Evolutionary conservation across 2,888 invertebrate genomes (phyloP), one percentile per base, ranked within the genome.

Genomic region (Ferrisia virgata): DNA sequence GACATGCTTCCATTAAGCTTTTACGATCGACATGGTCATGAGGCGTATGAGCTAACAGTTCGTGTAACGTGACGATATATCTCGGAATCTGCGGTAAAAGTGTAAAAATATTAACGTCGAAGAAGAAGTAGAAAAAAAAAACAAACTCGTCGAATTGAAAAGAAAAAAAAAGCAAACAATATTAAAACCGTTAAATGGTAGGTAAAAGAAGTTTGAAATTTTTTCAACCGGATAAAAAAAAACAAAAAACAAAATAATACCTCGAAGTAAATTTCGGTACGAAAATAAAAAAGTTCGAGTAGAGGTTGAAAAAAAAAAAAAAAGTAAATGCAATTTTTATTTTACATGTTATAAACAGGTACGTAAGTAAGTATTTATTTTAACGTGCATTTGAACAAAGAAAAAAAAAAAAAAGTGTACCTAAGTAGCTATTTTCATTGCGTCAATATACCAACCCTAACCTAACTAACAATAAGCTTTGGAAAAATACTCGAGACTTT

Each of bases 11-110:
- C 88, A 96, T 95, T 87, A 97, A 90, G 87, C 95, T 95, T 88
- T 95, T 94, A 18, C 96, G 91, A 89, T 97, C 96, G 84, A 97
- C 96, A 89, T 97, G 97, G 89, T 96, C 95, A 89, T 96, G 95
- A 0, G 97, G 96, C 0, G 97, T 97, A 89, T 96, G 96, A 6
- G 96, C 96, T 85, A 97, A 90, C 22, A 97, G 90, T 89, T 96
- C 96, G 89, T 96, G 96, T 58, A 97, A 90, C 0, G 96, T 96
- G 86, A 96, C 95, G 86, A 97, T 97, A 89, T 97, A 97, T 15
- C 96, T 92, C 0, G 96, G 96, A 86, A 97, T 93, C 96, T 96
- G 89, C 69, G 88, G 87, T 83, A 36, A 78, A 25, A 78, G 22
- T 9, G 18, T 36, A 31, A n/a, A 72, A 15, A 22, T 18, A 18